Conservation (phyloP, 2,113 vertebrate species). For the Pseudopipra pipra region DNA sequence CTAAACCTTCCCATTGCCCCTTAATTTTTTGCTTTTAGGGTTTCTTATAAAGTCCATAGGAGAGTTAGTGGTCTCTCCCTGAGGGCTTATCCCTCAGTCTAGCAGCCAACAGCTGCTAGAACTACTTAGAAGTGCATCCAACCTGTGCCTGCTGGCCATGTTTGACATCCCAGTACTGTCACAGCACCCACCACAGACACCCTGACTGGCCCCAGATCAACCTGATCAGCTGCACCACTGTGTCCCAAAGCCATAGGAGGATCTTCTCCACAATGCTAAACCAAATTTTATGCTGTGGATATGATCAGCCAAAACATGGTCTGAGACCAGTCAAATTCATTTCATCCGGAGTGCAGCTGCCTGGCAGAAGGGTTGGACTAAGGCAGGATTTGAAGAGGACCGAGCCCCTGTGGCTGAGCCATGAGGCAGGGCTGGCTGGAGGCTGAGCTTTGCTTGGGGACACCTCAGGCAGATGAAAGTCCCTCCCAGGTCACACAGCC, state of each 20-base stretch:
- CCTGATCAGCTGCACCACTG: neutral
- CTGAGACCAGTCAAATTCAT: neutral
- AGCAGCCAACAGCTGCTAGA: neutral
- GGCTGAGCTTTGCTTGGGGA: neutral
- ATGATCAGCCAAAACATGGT: neutral
- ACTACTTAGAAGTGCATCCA: neutral
- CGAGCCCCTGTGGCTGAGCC: fast-evolving
- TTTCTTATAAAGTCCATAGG: neutral
- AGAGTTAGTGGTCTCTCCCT: neutral
- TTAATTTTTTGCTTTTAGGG: neutral
- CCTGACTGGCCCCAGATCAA: neutral
- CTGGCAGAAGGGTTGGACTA: neutral
- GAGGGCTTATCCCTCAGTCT: neutral
- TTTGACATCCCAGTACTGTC: neutral
- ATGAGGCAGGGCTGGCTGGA: neutral
- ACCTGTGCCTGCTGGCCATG: neutral
- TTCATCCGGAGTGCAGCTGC: neutral
- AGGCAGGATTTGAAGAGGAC: neutral
- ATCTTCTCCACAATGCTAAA: neutral
- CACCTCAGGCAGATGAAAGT: fast-evolving
- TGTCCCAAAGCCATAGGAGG: neutral
- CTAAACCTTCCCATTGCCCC: neutral
- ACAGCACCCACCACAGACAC: neutral
- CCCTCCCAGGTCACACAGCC: neutral
- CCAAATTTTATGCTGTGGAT: neutral